Evolutionary conservation across 2,888 invertebrate species (phyloP), one percentile per base, ranked within the genome.

Genomic region (Papilio elwesi): DNA sequence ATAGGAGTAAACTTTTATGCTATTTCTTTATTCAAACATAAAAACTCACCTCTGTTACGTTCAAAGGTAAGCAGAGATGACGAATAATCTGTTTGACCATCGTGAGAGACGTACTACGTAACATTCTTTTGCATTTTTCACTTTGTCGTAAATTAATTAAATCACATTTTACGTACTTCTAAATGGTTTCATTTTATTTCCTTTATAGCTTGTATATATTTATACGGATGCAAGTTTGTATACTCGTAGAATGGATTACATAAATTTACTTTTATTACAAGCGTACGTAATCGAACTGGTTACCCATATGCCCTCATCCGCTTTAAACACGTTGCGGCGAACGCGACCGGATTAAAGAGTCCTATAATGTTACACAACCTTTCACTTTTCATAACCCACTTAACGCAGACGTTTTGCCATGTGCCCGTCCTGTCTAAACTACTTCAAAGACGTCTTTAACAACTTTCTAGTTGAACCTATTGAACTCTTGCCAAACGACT

Each of bases 341-440:
- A 75, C 75, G 74, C 76, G 79, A 75, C 77, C 79, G 71, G 77
- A 75, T 76, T 75, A 75, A 74, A 73, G 69, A 77, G 76, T 74
- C 74, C 74, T 74, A 76, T 75, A 75, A 75, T 76, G 75, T 79
- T 79, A 78, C 80, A 77, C 76, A 81, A 84, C 81, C 81, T 84
- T 84, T 84, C 81, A 81, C 83, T 84, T 82, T 83, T 82, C 79
- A 79, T 80, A 82, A 78, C 81, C 80, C 74, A 80, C 81, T 81
- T 81, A 75, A 71, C 75, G 74, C 74, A 70, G 76, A 72, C 76
- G 65, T 48, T 68, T 62, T 62, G 71, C 79, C 78, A 79, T 78
- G 75, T 79, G 80, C 64, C 74, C 62, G 65, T 69, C 71, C 68
- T 55, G 66, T 74, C 76, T 75, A 78, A 76, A 76, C 79, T 76